Conservation (phyloP, 1,140 invertebrate genomes). For the Magallana gigas region DNA sequence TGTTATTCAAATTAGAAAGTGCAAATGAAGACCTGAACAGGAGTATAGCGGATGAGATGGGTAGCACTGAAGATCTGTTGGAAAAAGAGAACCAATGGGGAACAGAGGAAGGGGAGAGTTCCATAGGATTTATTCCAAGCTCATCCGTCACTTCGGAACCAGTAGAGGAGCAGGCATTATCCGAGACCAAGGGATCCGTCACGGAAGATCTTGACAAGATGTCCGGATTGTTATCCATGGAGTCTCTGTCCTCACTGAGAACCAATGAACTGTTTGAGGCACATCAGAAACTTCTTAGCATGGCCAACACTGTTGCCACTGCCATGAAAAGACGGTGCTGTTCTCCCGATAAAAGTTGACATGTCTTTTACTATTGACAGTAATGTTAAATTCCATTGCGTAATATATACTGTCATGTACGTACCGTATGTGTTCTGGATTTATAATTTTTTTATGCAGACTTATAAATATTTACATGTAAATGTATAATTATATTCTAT, state of each 20-base stretch:
- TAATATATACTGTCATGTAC: too few species aligned
- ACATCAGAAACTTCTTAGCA: slow-evolving; percentile 44
- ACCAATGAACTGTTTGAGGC: slow-evolving; percentile 42
- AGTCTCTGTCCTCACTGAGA: slow-evolving; percentile 27
- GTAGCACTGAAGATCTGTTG: slow-evolving; percentile 1
- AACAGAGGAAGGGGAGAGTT: not conserved
- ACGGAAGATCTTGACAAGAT: not conserved
- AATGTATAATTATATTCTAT: too few species aligned
- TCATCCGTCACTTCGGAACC: not conserved
- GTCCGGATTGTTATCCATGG: not conserved
- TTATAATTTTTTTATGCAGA: too few species aligned
- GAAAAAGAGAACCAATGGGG: not conserved
- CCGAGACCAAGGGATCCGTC: not conserved
- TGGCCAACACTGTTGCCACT: slow-evolving; percentile 44
- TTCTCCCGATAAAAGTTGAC: slow-evolving; percentile 39
- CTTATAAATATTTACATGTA: too few species aligned
- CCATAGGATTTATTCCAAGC: not conserved
- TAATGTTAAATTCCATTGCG: too few species aligned
- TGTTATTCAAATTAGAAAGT: not conserved
- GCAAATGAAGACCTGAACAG: slow-evolving; percentile 16
- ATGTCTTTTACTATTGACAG: too few species aligned
- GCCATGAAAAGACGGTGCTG: slow-evolving; percentile 42
- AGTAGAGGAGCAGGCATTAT: not conserved
- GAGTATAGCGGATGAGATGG: not conserved
- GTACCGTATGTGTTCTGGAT: too few species aligned